Conservation (phyloP, 1,140 invertebrate species). For the Sitobion miscanthi region DNA sequence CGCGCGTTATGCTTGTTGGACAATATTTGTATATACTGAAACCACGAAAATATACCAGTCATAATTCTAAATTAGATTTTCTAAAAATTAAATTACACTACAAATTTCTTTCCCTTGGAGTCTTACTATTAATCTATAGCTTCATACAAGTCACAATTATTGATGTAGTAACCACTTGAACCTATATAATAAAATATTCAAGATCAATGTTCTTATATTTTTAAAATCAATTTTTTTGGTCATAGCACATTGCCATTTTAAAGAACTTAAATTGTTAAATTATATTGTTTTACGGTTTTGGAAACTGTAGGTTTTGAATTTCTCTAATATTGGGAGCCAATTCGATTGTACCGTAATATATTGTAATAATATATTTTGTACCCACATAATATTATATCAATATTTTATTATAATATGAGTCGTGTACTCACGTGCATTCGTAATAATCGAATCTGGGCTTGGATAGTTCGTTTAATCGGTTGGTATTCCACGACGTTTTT, state of each 20-base stretch:
- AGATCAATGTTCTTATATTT: no score
- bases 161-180: no score
- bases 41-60: background rate
- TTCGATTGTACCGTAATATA: background rate
- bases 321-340: background rate
- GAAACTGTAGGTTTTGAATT: background rate
- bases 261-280: background rate
- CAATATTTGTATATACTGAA: no score
- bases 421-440: background rate
- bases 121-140: no score
- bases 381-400: background rate
- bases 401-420: background rate
- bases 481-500: background rate
- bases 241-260: no score
- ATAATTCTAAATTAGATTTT: background rate
- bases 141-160: background rate
- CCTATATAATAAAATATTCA: no score
- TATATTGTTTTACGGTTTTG: background rate
- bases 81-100: background rate
- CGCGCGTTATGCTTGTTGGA: no score
- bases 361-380: background rate
- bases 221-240: no score
- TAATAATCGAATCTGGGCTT: background rate
- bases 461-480: background rate
- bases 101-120: background rate